A percentile compares a stretch with the other conserved stretches of the same genome.
Evolutionary conservation across 92 coral and sea anemone genomes (phyloP).

Genomic region (Zoanthus sociatus): DNA sequence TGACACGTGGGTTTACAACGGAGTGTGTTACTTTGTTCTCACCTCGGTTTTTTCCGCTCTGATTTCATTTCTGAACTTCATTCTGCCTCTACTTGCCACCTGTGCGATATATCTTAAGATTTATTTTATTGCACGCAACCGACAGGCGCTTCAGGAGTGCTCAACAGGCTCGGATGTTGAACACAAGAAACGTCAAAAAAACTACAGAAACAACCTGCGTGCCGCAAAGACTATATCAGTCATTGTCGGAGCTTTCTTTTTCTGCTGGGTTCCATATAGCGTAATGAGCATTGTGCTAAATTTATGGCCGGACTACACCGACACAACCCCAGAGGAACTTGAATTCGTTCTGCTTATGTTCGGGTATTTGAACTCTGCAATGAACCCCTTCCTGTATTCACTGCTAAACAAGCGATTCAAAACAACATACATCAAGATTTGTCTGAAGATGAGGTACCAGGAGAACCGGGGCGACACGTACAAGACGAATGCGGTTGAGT

Average conservation of each 20-base stretch:
- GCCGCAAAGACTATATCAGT: conserved; percentile 78
- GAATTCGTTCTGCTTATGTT: conserved; percentile 58
- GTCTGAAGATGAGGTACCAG: conserved; percentile 1
- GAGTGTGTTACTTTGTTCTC: conserved; percentile 61
- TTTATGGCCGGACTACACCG: conserved; percentile 17
- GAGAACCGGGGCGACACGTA: neutral
- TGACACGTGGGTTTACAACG: conserved; percentile 24
- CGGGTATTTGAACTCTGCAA: conserved; percentile 85
- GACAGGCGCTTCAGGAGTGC: conserved; percentile 60
- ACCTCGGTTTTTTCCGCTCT: conserved; percentile 49
- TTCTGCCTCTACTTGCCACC: conserved; percentile 61
- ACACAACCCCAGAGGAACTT: conserved; percentile 29
- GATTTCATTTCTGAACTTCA: conserved; percentile 58
- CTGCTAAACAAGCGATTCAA: conserved; percentile 77
- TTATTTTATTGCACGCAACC: conserved; percentile 66
- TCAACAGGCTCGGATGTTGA: conserved; percentile 23
- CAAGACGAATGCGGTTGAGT: conserved; percentile 23
- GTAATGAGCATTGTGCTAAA: conserved; percentile 63
- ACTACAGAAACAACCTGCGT: conserved; percentile 64
- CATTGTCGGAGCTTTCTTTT: conserved; percentile 73
- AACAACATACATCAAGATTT: conserved; percentile 55
- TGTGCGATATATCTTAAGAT: conserved; percentile 67
- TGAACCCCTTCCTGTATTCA: conserved; percentile 84
- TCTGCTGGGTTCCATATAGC: conserved; percentile 84
- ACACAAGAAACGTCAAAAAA: conserved; percentile 55